Conservation (phyloP, 2,797 vertebrate species). For the Urocyon cinereoargenteus region DNA sequence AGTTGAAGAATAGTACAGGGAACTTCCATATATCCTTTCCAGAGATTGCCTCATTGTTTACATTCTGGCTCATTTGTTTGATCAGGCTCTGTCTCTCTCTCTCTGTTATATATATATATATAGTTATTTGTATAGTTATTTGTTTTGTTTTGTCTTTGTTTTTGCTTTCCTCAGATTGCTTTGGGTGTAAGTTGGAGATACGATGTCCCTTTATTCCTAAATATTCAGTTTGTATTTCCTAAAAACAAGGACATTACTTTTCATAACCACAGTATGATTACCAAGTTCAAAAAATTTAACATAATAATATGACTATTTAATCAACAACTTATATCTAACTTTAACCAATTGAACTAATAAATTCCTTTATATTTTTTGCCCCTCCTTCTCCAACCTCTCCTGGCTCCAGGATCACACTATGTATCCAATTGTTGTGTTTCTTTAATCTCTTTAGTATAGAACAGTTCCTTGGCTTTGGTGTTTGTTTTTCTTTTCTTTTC, state of each 20-base stretch:
- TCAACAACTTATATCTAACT: constrained; percentile 21
- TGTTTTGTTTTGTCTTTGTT: background rate
- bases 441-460: constrained; percentile 23
- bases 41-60: background rate
- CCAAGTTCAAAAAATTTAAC: constrained; percentile 7
- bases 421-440: background rate
- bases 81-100: background rate
- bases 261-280: background rate
- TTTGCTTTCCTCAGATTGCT: background rate
- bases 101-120: background rate
- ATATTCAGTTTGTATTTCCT: background rate
- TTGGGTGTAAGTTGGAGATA: background rate
- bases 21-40: background rate
- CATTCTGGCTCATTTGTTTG: background rate
- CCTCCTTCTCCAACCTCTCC: no score
- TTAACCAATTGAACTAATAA: background rate
- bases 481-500: background rate
- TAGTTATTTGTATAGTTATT: no score
- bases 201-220: background rate
- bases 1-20: background rate
- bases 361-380: background rate
- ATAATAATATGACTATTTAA: background rate
- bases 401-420: background rate
- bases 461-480: background rate
- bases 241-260: constrained; percentile 13